A percentile compares a stretch with the other conserved stretches of the same genome.
These are phyloP conservation scores for Centropristis striata DNA, from an alignment of 2,113 vertebrate genomes.

Conservation along the genomic window DNA sequence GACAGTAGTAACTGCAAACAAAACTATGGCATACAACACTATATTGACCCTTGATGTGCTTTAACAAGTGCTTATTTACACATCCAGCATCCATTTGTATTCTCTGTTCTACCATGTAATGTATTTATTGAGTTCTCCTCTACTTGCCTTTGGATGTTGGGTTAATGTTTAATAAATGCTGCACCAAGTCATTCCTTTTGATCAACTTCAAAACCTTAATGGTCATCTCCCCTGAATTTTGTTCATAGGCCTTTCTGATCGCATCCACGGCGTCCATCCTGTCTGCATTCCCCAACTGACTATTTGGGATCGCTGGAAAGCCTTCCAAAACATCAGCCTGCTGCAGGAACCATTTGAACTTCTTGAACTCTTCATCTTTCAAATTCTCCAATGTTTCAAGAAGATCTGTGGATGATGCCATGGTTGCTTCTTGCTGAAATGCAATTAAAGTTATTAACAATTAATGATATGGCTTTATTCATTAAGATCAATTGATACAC, in stretches of 20 bases:
- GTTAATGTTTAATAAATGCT: constrained; percentile 9
- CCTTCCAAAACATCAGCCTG: neutral
- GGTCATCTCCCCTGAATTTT: neutral
- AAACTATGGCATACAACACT: too few relatives aligned
- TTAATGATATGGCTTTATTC: neutral
- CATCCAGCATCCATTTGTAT: too few relatives aligned
- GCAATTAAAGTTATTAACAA: too few relatives aligned
- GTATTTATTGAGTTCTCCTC: neutral
- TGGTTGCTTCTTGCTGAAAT: neutral
- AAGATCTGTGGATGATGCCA: neutral
- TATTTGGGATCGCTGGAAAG: too few relatives aligned
- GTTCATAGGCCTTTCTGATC: neutral
- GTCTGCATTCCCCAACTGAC: neutral
- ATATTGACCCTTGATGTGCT: too few relatives aligned
- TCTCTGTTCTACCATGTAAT: neutral
- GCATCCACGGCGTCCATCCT: constrained; percentile 21
- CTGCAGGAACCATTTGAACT: neutral
- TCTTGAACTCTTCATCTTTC: neutral
- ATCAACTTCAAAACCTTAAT: constrained; percentile 14
- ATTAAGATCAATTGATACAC: too few relatives aligned
- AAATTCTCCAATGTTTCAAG: neutral
- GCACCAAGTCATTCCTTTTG: constrained; percentile 14
- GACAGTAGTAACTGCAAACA: too few relatives aligned
- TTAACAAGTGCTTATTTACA: too few relatives aligned
- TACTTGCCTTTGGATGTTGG: constrained; percentile 22